Conservation (phyloP, 1,140 invertebrate genomes). For the Hyposmocoma kahamanoa region DNA sequence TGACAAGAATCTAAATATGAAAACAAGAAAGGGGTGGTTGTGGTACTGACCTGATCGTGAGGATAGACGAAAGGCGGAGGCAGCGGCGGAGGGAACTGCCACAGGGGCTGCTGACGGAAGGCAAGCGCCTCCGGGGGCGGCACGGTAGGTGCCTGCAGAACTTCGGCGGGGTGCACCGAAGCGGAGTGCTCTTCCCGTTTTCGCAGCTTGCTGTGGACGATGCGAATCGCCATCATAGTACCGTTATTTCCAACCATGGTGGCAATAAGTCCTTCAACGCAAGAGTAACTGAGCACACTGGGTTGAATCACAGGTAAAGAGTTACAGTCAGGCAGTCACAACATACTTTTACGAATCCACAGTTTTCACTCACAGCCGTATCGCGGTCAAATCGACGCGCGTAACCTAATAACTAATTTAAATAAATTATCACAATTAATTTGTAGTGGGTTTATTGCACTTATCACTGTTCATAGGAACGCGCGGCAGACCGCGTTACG, state of each 20-base stretch:
- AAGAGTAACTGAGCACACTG: conserved; percentile 66
- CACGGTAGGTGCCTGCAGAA: conserved; percentile 75
- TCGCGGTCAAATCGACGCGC: conserved; percentile 49
- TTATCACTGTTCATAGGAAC: conserved; percentile 73
- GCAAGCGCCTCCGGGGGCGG: conserved; percentile 63
- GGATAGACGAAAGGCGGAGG: conserved; percentile 84
- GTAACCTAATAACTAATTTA: conserved; percentile 68
- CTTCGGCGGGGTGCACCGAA: conserved; percentile 78
- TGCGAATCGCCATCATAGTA: conserved; percentile 88
- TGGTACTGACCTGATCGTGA: conserved; percentile 82
- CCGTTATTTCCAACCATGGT: conserved; percentile 86
- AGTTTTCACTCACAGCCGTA: conserved; percentile 70
- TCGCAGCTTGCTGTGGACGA: conserved; percentile 90
- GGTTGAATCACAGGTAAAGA: conserved; percentile 64
- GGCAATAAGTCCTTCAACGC: conserved; percentile 50
- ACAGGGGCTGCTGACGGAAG: conserved; percentile 80
- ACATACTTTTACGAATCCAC: conserved; percentile 65
- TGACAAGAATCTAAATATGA: not conserved
- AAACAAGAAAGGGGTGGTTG: too few species aligned
- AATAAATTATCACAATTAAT: conserved; percentile 73
- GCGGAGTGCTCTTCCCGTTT: conserved; percentile 85
- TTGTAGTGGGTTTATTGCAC: conserved; percentile 71
- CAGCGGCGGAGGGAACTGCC: conserved; percentile 86
- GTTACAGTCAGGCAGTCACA: conserved; percentile 71
- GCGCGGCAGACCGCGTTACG: conserved; percentile 66